These are phyloP conservation scores for Drosophila sturtevanti DNA, from an alignment of 1,140 invertebrate species.

Conservation along the genomic window DNA sequence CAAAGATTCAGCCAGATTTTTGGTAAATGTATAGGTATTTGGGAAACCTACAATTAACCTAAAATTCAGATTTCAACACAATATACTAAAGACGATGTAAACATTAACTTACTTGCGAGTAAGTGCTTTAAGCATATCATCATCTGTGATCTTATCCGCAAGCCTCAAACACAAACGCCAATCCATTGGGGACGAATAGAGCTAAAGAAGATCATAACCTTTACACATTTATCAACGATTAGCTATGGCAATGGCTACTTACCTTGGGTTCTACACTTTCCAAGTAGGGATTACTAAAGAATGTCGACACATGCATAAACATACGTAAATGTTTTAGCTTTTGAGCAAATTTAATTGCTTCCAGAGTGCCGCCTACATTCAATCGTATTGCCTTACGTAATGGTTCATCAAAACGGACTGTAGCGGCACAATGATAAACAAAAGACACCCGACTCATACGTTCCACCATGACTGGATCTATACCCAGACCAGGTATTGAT, in stretches of 20 bases:
- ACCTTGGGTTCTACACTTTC: conserved; percentile 88
- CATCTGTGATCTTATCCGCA: conserved; percentile 53
- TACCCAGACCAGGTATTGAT: conserved; percentile 45
- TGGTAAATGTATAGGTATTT: conserved; percentile 94
- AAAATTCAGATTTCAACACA: not conserved
- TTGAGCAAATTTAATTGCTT: conserved; percentile 86
- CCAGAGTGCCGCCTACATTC: conserved; percentile 87
- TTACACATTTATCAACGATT: too few species aligned
- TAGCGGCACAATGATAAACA: conserved; percentile 97
- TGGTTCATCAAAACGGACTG: conserved; percentile 90
- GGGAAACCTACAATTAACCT: conserved; percentile 88
- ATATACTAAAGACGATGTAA: not conserved
- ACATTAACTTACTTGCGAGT: conserved; percentile 61
- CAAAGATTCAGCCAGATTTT: conserved; percentile 91
- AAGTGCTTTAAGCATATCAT: conserved; percentile 46
- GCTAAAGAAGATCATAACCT: conserved; percentile 36
- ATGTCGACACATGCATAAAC: conserved; percentile 88
- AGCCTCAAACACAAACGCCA: conserved; percentile 67
- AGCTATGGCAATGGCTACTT: conserved; percentile 84
- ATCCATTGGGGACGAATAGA: conserved; percentile 74
- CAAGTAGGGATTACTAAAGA: conserved; percentile 91
- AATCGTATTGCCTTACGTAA: conserved; percentile 87
- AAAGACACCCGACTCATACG: conserved; percentile 88
- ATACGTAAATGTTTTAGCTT: conserved; percentile 87
- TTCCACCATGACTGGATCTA: conserved; percentile 32